Evolutionary conservation across 1,140 invertebrate genomes (phyloP).

Genomic region (Aplysia californica): DNA sequence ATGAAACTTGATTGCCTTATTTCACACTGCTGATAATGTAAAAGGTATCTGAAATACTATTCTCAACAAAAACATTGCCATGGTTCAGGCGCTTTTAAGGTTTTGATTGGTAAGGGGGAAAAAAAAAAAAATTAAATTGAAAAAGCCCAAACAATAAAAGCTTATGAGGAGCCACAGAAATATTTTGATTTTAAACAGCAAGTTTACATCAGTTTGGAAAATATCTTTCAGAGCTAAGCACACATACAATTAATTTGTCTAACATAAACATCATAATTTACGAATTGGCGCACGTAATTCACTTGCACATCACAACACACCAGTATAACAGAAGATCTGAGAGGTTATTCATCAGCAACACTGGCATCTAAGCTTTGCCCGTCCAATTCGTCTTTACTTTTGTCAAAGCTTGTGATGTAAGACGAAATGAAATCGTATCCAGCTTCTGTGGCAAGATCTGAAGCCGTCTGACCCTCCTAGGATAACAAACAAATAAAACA

Average conservation of each 20-base stretch:
- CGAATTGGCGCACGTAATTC: too few species aligned
- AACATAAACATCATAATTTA: neutral
- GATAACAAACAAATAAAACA: constrained; percentile 22
- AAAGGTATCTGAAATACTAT: too few species aligned
- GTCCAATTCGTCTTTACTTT: neutral
- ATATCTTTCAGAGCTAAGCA: neutral
- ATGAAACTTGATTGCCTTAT: too few species aligned
- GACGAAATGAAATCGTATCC: constrained; percentile 63
- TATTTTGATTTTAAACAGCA: neutral
- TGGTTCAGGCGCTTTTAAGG: neutral
- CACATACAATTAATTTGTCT: neutral
- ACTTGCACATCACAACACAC: neutral
- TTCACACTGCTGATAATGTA: too few species aligned
- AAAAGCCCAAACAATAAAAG: neutral
- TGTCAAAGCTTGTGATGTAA: constrained; percentile 46
- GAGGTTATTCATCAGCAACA: neutral
- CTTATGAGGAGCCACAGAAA: neutral
- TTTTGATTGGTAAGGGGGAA: neutral
- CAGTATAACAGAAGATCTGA: neutral
- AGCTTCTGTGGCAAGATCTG: constrained; percentile 59
- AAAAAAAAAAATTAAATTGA: neutral
- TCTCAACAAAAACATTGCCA: too few species aligned
- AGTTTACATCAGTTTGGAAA: neutral
- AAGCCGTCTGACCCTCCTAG: constrained; percentile 60
- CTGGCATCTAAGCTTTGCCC: neutral